Base-by-base conservation (phyloP, 2,797 vertebrate species). In the Vultur gryphus region DNA sequence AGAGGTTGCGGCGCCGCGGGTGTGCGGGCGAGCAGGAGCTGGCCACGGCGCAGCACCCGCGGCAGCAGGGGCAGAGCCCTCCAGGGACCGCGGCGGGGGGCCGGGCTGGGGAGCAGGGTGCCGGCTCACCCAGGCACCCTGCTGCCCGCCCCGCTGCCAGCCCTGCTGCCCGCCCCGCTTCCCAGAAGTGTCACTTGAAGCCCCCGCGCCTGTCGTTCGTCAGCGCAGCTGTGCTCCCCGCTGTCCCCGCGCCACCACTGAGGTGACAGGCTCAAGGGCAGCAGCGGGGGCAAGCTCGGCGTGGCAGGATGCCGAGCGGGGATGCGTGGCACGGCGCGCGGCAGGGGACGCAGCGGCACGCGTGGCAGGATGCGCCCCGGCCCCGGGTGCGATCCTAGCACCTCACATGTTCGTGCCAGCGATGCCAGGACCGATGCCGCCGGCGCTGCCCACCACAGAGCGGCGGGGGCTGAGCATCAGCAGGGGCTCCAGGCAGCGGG, bases 401-500 rank as follows among this genome's bases (percentile, higher is more conserved):
- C 89, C 97, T 98, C 92, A 98, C 97, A 98, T 96, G 94, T 90
- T 97, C 0, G 85, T 81, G 84, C 98, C 95, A 85, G 98, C 72
- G 91, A 92, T 98, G 95, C 84, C 98, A 16, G 80, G 95, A 35
- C 96, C 97, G 3, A 97, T 87, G 77, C 91, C 76, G 3, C 97
- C 96, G 2, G 97, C 91, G 0, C 97, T 90, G 44, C 98, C 96
- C 69, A 98, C 98, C 7, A 98, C 95, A 1, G 98, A 98, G 69
- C 97, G 95, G 43, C 98, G 98, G 2, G 98, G 98, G 13, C 98
- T 97, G 29, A 99, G 97, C 96, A 98, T 95, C 92, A 99, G 98
- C 70, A 99, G 97, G 1, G 99, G 98, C 97, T 99, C 99, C 94
- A 99, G 97, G 75, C 99, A 99, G 87, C 98, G 98, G 1, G 99